Percentiles rank a stretch among this genome's conserved stretches.
phyloP scores from a whole-genome alignment of 2,888 invertebrate species.

The Aphelenchoides bicaudatus region DNA sequence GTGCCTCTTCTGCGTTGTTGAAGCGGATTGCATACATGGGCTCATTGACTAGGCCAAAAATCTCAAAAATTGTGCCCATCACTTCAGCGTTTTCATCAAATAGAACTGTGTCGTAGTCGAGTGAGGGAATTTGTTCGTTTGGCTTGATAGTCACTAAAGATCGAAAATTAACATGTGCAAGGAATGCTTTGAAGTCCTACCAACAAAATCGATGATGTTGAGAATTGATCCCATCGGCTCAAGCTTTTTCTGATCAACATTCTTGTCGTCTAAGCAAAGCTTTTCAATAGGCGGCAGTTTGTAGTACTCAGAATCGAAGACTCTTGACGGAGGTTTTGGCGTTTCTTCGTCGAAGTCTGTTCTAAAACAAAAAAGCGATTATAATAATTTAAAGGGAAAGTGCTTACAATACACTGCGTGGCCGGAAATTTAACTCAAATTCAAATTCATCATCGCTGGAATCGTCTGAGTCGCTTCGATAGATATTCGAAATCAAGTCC shows the following conservation, averaged over 20 bases:
- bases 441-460: conserved; percentile 9
- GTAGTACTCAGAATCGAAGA: conserved; percentile 29
- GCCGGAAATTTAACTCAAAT: conserved; percentile 7
- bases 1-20: conserved; percentile 71
- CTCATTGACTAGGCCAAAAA: conserved; percentile 79
- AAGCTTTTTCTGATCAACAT: not conserved
- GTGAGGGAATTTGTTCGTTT: conserved; percentile 72
- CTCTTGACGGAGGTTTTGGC: not conserved
- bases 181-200: conserved; percentile 20
- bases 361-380: not conserved
- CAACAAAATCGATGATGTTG: conserved; percentile 38
- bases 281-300: conserved; percentile 34
- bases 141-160: conserved; percentile 74
- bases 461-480: conserved; percentile 2
- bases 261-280: conserved; percentile 17
- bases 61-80: conserved; percentile 71
- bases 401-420: conserved; percentile 1
- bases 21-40: conserved; percentile 88
- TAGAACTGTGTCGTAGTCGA: conserved; percentile 80
- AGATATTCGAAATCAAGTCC: too few relatives aligned
- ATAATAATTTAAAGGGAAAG: not conserved
- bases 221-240: conserved; percentile 30
- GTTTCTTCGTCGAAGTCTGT: not conserved
- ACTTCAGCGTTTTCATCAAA: conserved; percentile 76
- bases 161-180: conserved; percentile 16